Percentiles rank a stretch among this genome's conserved stretches.
These are phyloP conservation scores for Cheilosia soror DNA, from an alignment of 2,888 invertebrate genomes.

Conservation along the genomic window DNA sequence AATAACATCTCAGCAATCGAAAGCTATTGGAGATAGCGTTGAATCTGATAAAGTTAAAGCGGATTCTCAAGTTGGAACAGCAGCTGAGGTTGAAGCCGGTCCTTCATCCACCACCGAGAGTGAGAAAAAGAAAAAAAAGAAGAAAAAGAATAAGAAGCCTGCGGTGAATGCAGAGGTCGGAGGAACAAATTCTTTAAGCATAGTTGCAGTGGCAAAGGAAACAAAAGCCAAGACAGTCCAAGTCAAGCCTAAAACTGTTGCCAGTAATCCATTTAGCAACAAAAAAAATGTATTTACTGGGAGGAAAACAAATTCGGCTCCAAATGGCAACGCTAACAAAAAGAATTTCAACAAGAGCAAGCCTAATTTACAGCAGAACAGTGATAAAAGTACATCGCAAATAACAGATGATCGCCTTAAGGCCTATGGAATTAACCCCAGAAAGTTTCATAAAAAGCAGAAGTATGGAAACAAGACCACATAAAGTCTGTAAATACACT, in stretches of 20 bases:
- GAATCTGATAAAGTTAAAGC: conserved; percentile 41
- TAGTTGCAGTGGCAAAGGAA: not conserved
- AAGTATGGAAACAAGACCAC: conserved; percentile 78
- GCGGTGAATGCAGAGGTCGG: not conserved
- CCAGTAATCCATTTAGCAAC: conserved; percentile 75
- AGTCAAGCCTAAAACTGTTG: conserved; percentile 12
- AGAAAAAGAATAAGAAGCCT: conserved; percentile 76
- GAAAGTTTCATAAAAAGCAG: conserved; percentile 86
- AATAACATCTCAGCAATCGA: conserved; percentile 16
- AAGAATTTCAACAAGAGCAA: conserved; percentile 76
- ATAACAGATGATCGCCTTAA: conserved; percentile 91
- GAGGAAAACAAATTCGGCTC: conserved; percentile 15
- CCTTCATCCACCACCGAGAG: conserved; percentile 52
- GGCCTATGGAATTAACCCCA: conserved; percentile 96
- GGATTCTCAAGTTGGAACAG: not conserved
- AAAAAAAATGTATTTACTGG: conserved; percentile 36
- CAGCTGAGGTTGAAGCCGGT: conserved; percentile 26
- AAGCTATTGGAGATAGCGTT: conserved; percentile 9
- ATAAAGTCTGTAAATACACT: not conserved
- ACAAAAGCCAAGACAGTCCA: not conserved
- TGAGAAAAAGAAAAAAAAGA: conserved; percentile 65
- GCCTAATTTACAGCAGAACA: conserved; percentile 58
- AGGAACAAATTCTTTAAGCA: not conserved
- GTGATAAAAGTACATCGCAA: conserved; percentile 63
- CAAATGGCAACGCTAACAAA: conserved; percentile 64